These are phyloP conservation scores for Ferrisia virgata DNA, from an alignment of 2,888 invertebrate genomes.

Conservation along the genomic window DNA sequence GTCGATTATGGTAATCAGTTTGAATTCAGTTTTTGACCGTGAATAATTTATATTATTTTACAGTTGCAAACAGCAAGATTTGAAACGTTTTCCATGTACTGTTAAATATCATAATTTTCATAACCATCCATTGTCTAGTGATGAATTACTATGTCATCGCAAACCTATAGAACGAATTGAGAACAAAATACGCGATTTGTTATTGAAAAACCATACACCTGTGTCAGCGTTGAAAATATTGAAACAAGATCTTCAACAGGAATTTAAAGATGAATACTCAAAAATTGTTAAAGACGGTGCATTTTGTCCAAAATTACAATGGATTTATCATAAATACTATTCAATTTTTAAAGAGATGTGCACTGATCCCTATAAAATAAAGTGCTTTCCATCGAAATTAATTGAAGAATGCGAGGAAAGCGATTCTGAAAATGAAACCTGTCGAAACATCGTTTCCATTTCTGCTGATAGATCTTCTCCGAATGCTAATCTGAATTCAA, in stretches of 20 bases:
- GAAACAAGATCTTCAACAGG: constrained; percentile 25
- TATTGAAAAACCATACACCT: constrained; percentile 19
- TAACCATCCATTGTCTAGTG: neutral
- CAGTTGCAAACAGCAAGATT: neutral
- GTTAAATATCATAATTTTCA: constrained; percentile 8
- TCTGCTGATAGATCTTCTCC: neutral
- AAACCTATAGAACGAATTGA: constrained; percentile 1
- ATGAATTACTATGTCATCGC: constrained; percentile 7
- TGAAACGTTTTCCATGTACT: neutral
- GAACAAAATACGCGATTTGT: neutral
- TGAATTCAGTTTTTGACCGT: neutral
- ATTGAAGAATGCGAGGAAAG: neutral
- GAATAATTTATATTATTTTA: neutral
- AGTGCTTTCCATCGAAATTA: neutral
- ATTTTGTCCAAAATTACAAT: constrained; percentile 26
- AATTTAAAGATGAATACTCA: constrained; percentile 12
- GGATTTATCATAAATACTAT: constrained; percentile 24
- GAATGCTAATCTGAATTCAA: neutral
- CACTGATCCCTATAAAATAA: neutral
- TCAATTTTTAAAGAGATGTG: constrained; percentile 15
- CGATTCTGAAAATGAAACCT: neutral
- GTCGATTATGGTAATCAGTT: neutral
- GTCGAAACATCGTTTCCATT: neutral
- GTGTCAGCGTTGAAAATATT: constrained; percentile 5
- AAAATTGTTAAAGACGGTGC: constrained; percentile 18